Conservation (phyloP, 2,888 invertebrate genomes). For the Drosophila differens region DNA sequence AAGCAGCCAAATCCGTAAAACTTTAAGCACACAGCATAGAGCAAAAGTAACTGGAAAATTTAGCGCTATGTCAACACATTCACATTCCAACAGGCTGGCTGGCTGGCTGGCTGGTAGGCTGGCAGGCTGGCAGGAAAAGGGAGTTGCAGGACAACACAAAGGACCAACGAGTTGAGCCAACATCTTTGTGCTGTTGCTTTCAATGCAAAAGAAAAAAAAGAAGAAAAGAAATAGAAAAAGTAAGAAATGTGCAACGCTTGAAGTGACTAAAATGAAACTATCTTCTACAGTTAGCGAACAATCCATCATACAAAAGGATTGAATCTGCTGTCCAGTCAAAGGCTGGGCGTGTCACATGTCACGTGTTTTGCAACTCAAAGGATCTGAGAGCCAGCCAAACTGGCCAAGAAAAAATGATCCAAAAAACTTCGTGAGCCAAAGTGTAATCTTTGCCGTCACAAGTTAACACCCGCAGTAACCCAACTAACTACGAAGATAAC, state of each 20-base stretch:
- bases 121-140: conserved; percentile 12
- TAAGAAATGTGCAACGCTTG: conserved; percentile 33
- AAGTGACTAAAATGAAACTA: conserved; percentile 23
- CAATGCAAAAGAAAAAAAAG: conserved; percentile 41
- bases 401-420: conserved; percentile 7
- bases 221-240: background rate
- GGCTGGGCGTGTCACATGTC: conserved; percentile 28
- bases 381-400: conserved; percentile 13
- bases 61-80: conserved; percentile 75
- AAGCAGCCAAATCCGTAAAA: conserved; percentile 33
- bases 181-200: conserved; percentile 39
- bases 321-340: conserved; percentile 9
- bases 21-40: conserved; percentile 46
- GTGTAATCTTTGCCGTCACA: conserved; percentile 53
- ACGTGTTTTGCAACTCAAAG: conserved; percentile 27
- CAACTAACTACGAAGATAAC: conserved; percentile 33
- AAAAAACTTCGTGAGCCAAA: conserved; percentile 13
- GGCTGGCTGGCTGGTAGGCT: conserved; percentile 12
- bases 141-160: conserved; percentile 27
- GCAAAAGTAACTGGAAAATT: conserved; percentile 69
- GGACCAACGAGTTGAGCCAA: conserved; percentile 30
- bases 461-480: conserved; percentile 56
- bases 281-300: conserved; percentile 17
- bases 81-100: conserved; percentile 42
- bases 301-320: conserved; percentile 39